Evolutionary conservation across 92 coral and sea anemone species (phyloP).

Genomic region (Epizoanthus ramosus): DNA sequence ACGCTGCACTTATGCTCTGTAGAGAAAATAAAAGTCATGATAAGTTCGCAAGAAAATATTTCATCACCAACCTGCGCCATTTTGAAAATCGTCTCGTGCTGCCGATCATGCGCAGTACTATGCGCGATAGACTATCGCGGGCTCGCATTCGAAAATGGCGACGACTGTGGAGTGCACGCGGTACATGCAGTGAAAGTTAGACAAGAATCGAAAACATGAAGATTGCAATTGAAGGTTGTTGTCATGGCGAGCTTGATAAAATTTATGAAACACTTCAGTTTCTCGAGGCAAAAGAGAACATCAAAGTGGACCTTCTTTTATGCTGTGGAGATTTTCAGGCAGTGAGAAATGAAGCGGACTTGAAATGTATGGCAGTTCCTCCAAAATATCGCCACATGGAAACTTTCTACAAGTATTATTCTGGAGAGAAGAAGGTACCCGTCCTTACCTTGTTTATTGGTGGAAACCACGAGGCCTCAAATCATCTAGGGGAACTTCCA

Average conservation of each 20-base stretch:
- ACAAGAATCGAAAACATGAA: conserved; percentile 64
- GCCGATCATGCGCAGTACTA: conserved; percentile 41
- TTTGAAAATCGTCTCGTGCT: conserved; percentile 45
- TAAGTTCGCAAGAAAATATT: conserved; percentile 6
- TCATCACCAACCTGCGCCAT: conserved; percentile 90
- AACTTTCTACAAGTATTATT: conserved; percentile 93
- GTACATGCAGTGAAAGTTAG: too few relatives aligned
- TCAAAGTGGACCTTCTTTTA: conserved; percentile 84
- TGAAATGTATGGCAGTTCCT: conserved; percentile 95
- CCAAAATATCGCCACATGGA: conserved; percentile 87
- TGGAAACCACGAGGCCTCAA: conserved; percentile 97
- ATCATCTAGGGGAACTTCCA: conserved; percentile 97
- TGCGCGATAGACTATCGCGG: conserved; percentile 54
- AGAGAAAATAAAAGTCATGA: background rate
- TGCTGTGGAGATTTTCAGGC: conserved; percentile 99
- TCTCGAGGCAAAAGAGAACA: conserved; percentile 81
- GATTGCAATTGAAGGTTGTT: conserved; percentile 96
- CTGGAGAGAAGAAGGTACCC: conserved; percentile 95
- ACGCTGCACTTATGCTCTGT: too few relatives aligned
- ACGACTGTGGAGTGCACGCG: background rate
- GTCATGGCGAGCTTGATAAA: conserved; percentile 95
- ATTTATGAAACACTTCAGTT: conserved; percentile 81
- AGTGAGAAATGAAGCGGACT: conserved; percentile 81
- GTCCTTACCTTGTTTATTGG: conserved; percentile 93
- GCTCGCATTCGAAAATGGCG: conserved; percentile 59